Percentiles rank a stretch among this genome's conserved stretches.
phyloP scores from a whole-genome alignment of 2,113 vertebrate genomes.

The Grammatotria lemairii region DNA sequence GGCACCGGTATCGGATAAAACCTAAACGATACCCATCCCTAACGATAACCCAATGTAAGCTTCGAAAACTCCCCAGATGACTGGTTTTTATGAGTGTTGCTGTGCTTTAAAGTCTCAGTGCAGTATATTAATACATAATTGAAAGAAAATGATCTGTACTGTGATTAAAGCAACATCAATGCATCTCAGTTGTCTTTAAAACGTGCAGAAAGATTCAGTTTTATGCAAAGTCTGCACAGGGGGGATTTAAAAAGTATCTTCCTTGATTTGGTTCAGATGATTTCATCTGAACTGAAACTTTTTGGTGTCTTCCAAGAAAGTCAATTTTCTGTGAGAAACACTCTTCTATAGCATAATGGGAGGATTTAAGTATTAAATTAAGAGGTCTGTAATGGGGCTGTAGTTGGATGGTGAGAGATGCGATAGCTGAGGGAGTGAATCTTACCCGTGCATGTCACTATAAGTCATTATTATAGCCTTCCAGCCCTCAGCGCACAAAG shows the following conservation, averaged over 20 bases:
- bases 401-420: background rate
- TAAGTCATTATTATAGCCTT: constrained; percentile 52
- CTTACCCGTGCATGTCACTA: constrained; percentile 45
- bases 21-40: too few relatives aligned
- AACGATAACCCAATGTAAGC: background rate
- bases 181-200: background rate
- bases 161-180: background rate
- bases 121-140: background rate
- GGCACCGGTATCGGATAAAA: too few relatives aligned
- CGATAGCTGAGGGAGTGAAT: constrained; percentile 19
- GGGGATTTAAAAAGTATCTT: background rate
- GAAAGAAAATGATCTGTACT: background rate
- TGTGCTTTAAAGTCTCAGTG: background rate
- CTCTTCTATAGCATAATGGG: background rate
- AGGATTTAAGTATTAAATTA: constrained; percentile 22
- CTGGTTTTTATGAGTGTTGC: background rate
- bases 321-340: background rate
- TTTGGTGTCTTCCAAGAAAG: background rate
- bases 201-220: background rate
- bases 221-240: background rate
- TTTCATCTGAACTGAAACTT: background rate
- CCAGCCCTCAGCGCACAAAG: constrained; percentile 18
- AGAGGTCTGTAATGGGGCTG: background rate
- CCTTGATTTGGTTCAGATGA: background rate
- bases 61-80: background rate